phyloP scores from a whole-genome alignment of 2,888 invertebrate genomes.

The Lepidocyrtoides sp. region DNA sequence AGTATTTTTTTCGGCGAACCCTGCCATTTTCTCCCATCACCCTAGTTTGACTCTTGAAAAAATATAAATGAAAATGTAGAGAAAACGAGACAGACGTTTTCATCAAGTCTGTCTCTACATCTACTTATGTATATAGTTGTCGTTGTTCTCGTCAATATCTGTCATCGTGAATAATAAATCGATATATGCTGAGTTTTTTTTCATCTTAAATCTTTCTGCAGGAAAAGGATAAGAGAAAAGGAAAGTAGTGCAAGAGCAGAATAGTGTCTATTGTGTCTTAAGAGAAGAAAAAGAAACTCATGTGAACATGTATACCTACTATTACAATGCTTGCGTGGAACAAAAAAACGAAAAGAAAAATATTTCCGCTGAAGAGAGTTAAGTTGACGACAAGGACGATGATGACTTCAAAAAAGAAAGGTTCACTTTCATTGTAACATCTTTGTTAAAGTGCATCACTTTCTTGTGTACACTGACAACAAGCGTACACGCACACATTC shows the following conservation, averaged over 20 bases:
- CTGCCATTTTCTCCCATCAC: not conserved
- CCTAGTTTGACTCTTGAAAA: conserved; percentile 23
- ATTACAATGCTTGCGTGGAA: not conserved
- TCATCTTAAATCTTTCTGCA: not conserved
- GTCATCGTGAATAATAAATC: conserved; percentile 66
- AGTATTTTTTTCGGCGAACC: not conserved
- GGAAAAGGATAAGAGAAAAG: not conserved
- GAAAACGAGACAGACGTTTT: conserved; percentile 30
- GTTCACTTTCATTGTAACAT: not conserved
- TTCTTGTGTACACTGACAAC: not conserved
- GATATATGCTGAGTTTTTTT: conserved; percentile 22
- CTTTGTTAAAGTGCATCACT: conserved; percentile 4
- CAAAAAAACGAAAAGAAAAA: not conserved
- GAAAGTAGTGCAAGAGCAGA: too few species aligned
- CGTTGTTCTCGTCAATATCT: conserved; percentile 52
- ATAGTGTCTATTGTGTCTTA: conserved; percentile 46
- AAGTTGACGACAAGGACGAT: not conserved
- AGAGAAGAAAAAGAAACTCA: conserved; percentile 10
- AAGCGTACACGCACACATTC: not conserved
- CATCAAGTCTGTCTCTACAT: conserved; percentile 11
- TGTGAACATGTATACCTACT: not conserved
- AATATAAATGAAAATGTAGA: conserved; percentile 14
- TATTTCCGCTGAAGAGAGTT: not conserved
- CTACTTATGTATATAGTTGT: conserved; percentile 17
- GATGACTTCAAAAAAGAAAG: too few species aligned